phyloP scores from a whole-genome alignment of 1,140 invertebrate species.

The Leptinotarsa undecemlineata region DNA sequence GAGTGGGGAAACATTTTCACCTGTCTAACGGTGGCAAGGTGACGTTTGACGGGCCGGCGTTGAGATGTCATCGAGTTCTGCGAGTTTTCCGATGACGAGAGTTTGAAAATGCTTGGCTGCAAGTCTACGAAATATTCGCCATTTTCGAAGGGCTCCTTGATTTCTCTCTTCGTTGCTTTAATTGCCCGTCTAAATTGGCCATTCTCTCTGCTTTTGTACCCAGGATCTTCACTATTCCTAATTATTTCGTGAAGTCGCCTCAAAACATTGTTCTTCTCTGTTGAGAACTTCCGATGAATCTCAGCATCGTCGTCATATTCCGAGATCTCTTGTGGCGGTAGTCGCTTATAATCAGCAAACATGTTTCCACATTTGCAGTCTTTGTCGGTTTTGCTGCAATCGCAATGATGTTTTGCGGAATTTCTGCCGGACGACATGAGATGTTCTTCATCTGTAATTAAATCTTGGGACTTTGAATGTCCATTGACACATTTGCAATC shows the following conservation, averaged over 20 bases:
- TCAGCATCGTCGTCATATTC: neutral
- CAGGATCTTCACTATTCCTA: neutral
- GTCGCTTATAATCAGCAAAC: neutral
- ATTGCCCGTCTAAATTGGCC: neutral
- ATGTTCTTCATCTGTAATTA: neutral
- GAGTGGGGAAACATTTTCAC: slow-evolving; percentile 36
- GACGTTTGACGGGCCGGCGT: slow-evolving; percentile 36
- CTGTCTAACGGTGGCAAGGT: slow-evolving; percentile 38
- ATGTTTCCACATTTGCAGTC: slow-evolving; percentile 30
- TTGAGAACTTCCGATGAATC: neutral
- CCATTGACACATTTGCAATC: slow-evolving; percentile 20
- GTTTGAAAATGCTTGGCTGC: slow-evolving; percentile 22
- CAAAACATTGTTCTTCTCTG: neutral
- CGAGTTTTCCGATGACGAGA: slow-evolving; percentile 17
- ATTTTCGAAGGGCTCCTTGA: slow-evolving; percentile 20
- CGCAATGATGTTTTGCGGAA: neutral
- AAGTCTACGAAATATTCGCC: slow-evolving; percentile 34
- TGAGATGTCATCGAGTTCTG: slow-evolving; percentile 38
- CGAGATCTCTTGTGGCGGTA: neutral
- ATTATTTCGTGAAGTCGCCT: neutral
- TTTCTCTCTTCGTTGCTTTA: neutral
- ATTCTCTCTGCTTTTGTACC: neutral
- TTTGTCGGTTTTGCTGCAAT: slow-evolving; percentile 21
- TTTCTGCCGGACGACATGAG: neutral
- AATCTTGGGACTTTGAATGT: neutral